Conservation (phyloP, 1,140 invertebrate genomes). For the Tetragnatha versicolor region DNA sequence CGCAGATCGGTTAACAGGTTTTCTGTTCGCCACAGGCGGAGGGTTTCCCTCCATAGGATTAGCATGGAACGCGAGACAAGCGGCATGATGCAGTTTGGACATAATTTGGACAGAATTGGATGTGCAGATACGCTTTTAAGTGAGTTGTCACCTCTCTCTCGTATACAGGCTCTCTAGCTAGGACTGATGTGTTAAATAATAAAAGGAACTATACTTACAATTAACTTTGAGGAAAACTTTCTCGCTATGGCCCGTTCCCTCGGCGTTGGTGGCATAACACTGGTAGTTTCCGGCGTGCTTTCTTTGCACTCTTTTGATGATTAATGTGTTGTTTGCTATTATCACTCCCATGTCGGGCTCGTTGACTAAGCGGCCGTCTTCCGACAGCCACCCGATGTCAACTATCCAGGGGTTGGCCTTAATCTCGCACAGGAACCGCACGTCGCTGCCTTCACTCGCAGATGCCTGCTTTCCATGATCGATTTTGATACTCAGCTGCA, state of each 20-base stretch:
- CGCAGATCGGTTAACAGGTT: too few species aligned
- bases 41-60: too few species aligned
- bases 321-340: conserved; percentile 75
- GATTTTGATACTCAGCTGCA: conserved; percentile 47
- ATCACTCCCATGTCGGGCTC: conserved; percentile 79
- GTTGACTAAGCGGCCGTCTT: conserved; percentile 57
- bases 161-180: too few species aligned
- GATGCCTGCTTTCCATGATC: conserved; percentile 53
- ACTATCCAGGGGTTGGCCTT: conserved; percentile 52
- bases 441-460: conserved; percentile 74
- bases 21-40: too few species aligned
- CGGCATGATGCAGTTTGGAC: too few species aligned
- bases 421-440: conserved; percentile 80
- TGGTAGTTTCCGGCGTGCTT: conserved; percentile 70
- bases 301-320: conserved; percentile 60
- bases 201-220: conserved; percentile 73
- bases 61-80: too few species aligned
- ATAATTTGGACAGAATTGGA: too few species aligned
- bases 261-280: conserved; percentile 86
- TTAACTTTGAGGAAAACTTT: conserved; percentile 84
- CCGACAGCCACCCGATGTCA: conserved; percentile 50
- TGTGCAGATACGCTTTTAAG: too few species aligned
- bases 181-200: too few species aligned
- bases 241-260: conserved; percentile 85
- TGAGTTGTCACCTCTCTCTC: too few species aligned